Conservation (phyloP, 2,888 invertebrate genomes). For the Azorinus chamasolen region DNA sequence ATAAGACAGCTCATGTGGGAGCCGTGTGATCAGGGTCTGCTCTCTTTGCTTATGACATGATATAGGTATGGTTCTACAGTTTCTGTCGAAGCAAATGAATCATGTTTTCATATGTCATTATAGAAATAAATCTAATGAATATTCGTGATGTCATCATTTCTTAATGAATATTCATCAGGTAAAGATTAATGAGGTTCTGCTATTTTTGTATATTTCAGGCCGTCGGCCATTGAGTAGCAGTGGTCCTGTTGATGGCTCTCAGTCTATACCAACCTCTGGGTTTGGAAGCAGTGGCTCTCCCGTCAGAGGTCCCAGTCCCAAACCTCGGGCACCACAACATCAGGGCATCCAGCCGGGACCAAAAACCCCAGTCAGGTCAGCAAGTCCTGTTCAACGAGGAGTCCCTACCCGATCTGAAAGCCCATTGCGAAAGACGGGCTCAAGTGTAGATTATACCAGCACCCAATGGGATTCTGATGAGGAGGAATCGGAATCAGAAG, state of each 20-base stretch:
- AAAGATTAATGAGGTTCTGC: too few species aligned
- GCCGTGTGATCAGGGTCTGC: too few species aligned
- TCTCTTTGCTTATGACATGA: too few species aligned
- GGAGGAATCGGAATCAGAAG: conserved; percentile 88
- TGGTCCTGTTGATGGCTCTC: conserved; percentile 13
- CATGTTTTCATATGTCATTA: too few species aligned
- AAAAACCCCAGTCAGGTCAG: conserved; percentile 55
- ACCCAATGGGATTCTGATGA: conserved; percentile 81
- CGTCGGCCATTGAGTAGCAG: conserved; percentile 43
- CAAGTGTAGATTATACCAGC: conserved; percentile 80
- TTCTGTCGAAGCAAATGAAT: too few species aligned
- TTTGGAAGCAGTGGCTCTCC: conserved; percentile 60
- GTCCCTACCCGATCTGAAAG: conserved; percentile 50
- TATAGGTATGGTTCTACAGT: too few species aligned
- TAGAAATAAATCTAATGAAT: too few species aligned
- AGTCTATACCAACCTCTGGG: conserved; percentile 53
- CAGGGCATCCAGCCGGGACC: conserved; percentile 10
- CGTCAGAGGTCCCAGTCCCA: conserved; percentile 53
- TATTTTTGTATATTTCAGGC: conserved; percentile 40
- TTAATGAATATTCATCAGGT: too few species aligned
- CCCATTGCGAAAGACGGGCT: conserved; percentile 61
- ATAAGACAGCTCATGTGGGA: too few species aligned
- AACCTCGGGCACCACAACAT: conserved; percentile 14
- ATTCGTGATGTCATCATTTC: too few species aligned
- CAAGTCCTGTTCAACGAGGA: conserved; percentile 64